Base-by-base conservation (phyloP, 2,113 vertebrate species). In the Mirounga angustirostris region DNA sequence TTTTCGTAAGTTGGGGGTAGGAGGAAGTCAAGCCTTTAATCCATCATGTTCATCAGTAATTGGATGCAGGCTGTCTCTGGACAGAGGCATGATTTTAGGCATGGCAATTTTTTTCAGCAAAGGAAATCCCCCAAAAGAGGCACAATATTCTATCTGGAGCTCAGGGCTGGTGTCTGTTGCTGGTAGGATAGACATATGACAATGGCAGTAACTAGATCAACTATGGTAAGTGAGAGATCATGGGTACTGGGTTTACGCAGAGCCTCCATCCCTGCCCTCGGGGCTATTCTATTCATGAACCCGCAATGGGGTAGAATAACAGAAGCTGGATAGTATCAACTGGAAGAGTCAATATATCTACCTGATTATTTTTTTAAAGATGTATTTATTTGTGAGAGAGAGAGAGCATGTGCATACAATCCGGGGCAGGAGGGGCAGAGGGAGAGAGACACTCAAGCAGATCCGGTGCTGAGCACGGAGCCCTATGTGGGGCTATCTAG, bases 111-210 rank as follows among this genome's bases (percentile, higher is more conserved):
- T 95, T 59, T 96, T 91, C 46, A 85, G 26, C 56, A 84, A 80
- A 94, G 50, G 76, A 96, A 89, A 90, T 97, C 69, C 76, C 76
- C 74, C 65, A 40, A 65, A 84, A 56, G 67, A 92, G 28, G 46
- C 13, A 40, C 0, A 24, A 5, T 74, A 56, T 43, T 81, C 12
- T 46, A 21, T 65, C 54, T 96, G n/a, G 69, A 58, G 33, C 36
- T 89, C 9, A 74, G 33, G 15, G 61, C 18, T 84, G 40, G 33
- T 71, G 15, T 83, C 40, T 69, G 24, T 67, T 91, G 58, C 65
- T 59, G 33, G 50, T 43, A 86, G 19, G 83, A 56, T 43, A 83
- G 52, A 88, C 40, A 79, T 10, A 14, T 69, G 78, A 73, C 52
- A 78, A 59, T 46, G 59, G 43, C 8, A 36, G 11, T 69, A 78